phyloP scores from a whole-genome alignment of 2,113 vertebrate genomes.

The Danionella cerebrum region DNA sequence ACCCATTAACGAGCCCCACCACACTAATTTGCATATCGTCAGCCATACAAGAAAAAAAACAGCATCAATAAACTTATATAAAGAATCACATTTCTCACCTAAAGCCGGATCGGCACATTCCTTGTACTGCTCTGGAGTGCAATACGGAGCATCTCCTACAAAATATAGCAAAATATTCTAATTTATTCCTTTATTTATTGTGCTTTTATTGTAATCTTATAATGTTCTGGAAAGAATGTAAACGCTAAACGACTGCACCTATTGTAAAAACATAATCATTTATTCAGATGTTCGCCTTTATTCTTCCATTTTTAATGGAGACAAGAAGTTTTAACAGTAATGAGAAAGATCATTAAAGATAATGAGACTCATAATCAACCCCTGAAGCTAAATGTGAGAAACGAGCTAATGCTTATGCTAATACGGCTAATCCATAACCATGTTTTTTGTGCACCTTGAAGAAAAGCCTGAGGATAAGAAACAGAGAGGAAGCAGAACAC shows the following conservation, averaged over 20 bases:
- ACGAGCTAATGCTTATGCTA: not conserved
- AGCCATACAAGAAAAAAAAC: not conserved
- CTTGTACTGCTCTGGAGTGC: conserved; percentile 97
- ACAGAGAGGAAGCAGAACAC: conserved; percentile 7
- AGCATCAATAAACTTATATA: not conserved
- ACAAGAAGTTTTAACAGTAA: not conserved
- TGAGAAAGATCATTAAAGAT: not conserved
- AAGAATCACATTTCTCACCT: conserved; percentile 66
- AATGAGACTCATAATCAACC: not conserved
- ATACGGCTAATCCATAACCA: not conserved
- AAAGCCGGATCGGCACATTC: conserved; percentile 94
- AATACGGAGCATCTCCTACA: conserved; percentile 92
- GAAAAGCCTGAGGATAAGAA: not conserved
- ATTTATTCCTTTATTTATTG: too few species aligned
- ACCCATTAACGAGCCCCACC: too few species aligned
- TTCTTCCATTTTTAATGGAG: not conserved
- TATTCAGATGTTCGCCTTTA: too few species aligned
- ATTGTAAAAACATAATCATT: too few species aligned
- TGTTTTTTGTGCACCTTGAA: not conserved
- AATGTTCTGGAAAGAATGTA: too few species aligned
- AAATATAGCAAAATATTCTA: conserved; percentile 14
- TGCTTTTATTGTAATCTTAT: too few species aligned
- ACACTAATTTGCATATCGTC: too few species aligned
- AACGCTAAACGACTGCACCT: too few species aligned
- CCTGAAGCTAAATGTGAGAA: conserved; percentile 2